These are phyloP conservation scores for Drosophila crucigera DNA, from an alignment of 2,888 invertebrate species.

Conservation along the genomic window DNA sequence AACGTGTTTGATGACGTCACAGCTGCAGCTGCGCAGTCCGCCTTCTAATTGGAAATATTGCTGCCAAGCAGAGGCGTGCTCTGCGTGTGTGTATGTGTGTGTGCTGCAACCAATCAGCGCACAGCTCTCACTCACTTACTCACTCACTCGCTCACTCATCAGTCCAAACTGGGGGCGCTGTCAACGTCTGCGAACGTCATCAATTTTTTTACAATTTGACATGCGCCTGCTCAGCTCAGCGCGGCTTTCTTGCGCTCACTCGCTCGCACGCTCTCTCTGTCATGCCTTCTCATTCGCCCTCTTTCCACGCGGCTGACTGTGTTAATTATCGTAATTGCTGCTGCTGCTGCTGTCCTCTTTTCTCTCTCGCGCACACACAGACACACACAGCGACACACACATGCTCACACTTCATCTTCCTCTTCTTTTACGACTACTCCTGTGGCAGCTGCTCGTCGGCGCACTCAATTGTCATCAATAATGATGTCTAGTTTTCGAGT, in stretches of 20 bases:
- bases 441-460: slow-evolving; percentile 75
- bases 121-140: slow-evolving; percentile 27
- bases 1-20: slow-evolving; percentile 77
- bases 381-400: slow-evolving; percentile 8
- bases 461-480: slow-evolving; percentile 85
- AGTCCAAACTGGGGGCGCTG: slow-evolving; percentile 61
- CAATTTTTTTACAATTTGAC: slow-evolving; percentile 82
- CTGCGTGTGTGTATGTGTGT: slow-evolving; percentile 4
- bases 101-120: slow-evolving; percentile 59
- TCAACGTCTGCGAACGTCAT: slow-evolving; percentile 82
- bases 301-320: slow-evolving; percentile 82
- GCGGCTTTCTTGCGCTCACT: slow-evolving; percentile 12
- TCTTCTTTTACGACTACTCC: slow-evolving; percentile 28
- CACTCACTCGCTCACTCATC: slow-evolving; percentile 3
- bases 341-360: slow-evolving; percentile 57
- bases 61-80: slow-evolving; percentile 57
- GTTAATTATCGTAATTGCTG: slow-evolving; percentile 84
- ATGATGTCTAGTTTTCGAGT: slow-evolving; percentile 83
- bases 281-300: slow-evolving; percentile 21
- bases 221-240: slow-evolving; percentile 49
- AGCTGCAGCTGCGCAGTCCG: slow-evolving; percentile 60
- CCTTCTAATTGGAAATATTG: slow-evolving; percentile 56
- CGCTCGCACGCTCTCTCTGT: slow-evolving; percentile 18
- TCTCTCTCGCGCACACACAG: slow-evolving; percentile 31
- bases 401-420: slow-evolving; percentile 15